Base-by-base conservation (phyloP, 1,140 invertebrate species). In the Drosophila bocki region DNA sequence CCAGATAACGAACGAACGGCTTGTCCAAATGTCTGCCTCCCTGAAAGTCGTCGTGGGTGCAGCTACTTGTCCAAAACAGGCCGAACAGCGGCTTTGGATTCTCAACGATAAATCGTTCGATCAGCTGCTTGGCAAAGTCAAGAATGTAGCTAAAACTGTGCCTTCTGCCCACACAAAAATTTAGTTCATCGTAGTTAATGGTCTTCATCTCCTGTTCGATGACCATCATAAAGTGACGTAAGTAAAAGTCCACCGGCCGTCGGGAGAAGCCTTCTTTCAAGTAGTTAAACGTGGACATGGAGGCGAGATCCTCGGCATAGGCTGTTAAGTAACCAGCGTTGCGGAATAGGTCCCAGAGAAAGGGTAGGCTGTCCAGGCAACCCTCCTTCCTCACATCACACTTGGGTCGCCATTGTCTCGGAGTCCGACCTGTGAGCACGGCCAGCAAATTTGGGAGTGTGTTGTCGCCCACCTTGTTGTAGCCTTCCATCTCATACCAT, bases 371-470 rank as follows among this genome's bases (percentile, higher is more conserved):
- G 82, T 95, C 94, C 57, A 95, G 74, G 13, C 93, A 93, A 33
- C 93, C 1, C 82, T 72, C 12, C 74, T 81, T 71, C 81, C 91
- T 12, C 94, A 95, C 93, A 67, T 93, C 91, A 77, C 95, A 96
- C 75, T 90, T 87, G 1, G 7, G 2, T 9, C 80, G 58, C 75
- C 93, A 92, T 68, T 93, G 91, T 5, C 70, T 72, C 41, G 92
- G 80, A 84, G 86, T 95, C 42, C 94, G 93, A 1, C 96, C 97
- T 3, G 95, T 96, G 8, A 97, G 92, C 3, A 96, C 91, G 0
- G 96, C 95, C 94, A 97, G 95, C 29, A 97, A 78, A 92, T 97
- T 97, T 0, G 96, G 96, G 84, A 96, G 96, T 0, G 96, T 97
- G 74, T 97, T 97, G 67, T 96, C 96, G 0, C 94, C 96, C 68